phyloP scores from a whole-genome alignment of 2,888 invertebrate genomes.

The Netelia inedita region DNA sequence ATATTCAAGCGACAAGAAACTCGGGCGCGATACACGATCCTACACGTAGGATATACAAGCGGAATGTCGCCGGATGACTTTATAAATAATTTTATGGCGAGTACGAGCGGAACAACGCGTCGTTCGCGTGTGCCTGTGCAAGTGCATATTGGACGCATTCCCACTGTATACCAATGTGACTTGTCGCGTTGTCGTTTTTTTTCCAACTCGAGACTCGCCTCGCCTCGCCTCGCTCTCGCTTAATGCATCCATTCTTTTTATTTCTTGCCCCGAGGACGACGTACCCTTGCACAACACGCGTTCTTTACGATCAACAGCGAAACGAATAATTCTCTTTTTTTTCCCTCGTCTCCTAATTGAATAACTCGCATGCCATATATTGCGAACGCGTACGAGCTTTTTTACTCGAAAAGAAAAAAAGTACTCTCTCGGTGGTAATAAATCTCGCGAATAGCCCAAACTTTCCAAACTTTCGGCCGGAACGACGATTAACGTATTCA shows the following conservation, averaged over 20 bases:
- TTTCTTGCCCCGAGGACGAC: slow-evolving; percentile 1
- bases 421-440: background rate
- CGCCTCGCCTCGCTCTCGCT: background rate
- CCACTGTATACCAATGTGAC: slow-evolving; percentile 4
- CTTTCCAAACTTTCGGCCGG: background rate
- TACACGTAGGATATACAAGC: background rate
- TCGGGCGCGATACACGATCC: background rate
- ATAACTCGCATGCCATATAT: background rate
- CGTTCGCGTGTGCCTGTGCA: background rate
- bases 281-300: background rate
- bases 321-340: background rate
- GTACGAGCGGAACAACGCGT: slow-evolving; percentile 6
- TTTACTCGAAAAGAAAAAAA: background rate
- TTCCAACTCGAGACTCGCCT: background rate
- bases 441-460: background rate
- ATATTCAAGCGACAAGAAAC: background rate
- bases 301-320: background rate
- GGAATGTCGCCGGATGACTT: slow-evolving; percentile 14
- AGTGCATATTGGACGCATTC: slow-evolving; percentile 44
- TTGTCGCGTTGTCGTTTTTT: background rate
- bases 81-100: slow-evolving; percentile 13
- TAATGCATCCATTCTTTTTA: slow-evolving; percentile 13
- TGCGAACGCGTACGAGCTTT: background rate
- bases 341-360: background rate
- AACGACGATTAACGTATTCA: background rate